A percentile compares a stretch with the other conserved stretches of the same genome.
Evolutionary conservation across 2,888 invertebrate genomes (phyloP).

Genomic region (Frankliniella fusca): DNA sequence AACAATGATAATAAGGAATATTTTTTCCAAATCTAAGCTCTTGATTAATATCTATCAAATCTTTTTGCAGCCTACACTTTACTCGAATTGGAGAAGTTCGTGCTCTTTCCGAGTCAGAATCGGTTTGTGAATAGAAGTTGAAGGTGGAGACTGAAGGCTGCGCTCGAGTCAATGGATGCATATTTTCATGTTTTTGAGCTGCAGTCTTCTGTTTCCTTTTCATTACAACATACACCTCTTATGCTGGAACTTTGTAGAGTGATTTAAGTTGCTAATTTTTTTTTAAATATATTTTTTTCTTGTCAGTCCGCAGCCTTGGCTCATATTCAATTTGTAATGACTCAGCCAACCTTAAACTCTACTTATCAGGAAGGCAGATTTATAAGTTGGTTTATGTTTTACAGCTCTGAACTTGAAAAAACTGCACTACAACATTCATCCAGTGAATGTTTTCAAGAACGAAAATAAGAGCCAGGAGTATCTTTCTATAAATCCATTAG

Average conservation of each 20-base stretch:
- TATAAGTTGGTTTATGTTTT: constrained; percentile 36
- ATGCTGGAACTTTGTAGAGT: neutral
- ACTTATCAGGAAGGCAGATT: neutral
- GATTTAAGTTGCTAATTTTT: neutral
- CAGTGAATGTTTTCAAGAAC: constrained; percentile 79
- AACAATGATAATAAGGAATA: no score
- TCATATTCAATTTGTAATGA: neutral
- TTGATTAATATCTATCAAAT: no score
- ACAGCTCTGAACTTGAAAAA: constrained; percentile 87
- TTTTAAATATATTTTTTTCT: neutral
- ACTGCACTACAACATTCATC: constrained; percentile 89
- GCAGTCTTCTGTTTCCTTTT: neutral
- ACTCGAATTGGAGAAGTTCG: constrained; percentile 92
- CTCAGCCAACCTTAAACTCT: neutral
- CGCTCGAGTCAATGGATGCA: neutral
- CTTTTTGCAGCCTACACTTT: constrained; percentile 70
- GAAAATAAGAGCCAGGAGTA: constrained; percentile 85
- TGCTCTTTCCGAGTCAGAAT: constrained; percentile 92
- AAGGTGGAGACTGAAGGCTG: constrained; percentile 27
- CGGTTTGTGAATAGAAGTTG: constrained; percentile 49
- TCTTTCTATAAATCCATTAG: constrained; percentile 91
- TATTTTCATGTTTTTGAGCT: neutral
- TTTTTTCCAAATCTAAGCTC: no score
- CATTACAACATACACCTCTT: neutral
- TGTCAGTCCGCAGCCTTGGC: neutral